These are phyloP conservation scores for Cephus pulcher DNA, from an alignment of 2,888 invertebrate species.

Conservation along the genomic window DNA sequence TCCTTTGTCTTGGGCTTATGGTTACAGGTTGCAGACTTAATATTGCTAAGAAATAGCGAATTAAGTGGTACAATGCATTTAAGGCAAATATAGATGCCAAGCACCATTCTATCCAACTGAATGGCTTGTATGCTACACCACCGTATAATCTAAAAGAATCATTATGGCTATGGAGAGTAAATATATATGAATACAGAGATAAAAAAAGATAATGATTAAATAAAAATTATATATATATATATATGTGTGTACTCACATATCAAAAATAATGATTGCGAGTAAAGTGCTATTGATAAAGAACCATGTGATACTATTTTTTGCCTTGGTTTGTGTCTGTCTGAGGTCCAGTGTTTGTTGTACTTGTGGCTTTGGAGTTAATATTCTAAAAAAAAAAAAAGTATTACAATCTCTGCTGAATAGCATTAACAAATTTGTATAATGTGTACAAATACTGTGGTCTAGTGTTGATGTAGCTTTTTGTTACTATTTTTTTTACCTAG, in stretches of 20 bases:
- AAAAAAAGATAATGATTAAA: constrained; percentile 3
- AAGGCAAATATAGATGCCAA: constrained; percentile 65
- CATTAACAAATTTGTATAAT: background rate
- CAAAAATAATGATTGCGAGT: constrained; percentile 70
- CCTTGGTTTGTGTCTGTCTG: constrained; percentile 68
- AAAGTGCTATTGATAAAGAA: constrained; percentile 71
- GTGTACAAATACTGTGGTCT: background rate
- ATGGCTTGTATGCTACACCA: constrained; percentile 52
- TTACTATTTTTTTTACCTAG: constrained; percentile 43
- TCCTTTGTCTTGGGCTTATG: constrained; percentile 69
- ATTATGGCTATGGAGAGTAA: background rate
- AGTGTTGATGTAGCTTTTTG: background rate
- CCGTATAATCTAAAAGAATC: constrained; percentile 48
- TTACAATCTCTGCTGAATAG: background rate
- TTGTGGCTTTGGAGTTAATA: constrained; percentile 64
- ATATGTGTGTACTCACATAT: constrained; percentile 69
- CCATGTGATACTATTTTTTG: constrained; percentile 71
- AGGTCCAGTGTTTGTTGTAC: constrained; percentile 70
- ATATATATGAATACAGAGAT: background rate
- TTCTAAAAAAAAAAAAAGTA: constrained; percentile 35
- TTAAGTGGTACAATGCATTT: constrained; percentile 69
- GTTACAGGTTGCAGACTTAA: constrained; percentile 65
- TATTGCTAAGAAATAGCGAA: constrained; percentile 66
- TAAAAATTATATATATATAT: background rate
- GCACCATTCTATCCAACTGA: constrained; percentile 57